Evolutionary conservation across 2,797 vertebrate genomes (phyloP).

Genomic region (Tiaroga cobitis): DNA sequence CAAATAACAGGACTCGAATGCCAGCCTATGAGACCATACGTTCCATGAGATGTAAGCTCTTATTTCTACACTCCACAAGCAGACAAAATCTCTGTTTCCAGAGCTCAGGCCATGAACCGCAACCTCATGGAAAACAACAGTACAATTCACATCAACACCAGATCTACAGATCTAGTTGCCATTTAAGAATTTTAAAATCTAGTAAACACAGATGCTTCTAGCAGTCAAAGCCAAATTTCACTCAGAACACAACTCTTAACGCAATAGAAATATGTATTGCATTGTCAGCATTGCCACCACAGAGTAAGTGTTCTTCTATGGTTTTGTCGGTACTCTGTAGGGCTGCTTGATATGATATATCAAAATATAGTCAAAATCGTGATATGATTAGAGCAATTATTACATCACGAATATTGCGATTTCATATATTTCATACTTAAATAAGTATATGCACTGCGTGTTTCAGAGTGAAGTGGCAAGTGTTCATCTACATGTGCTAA

Average conservation of each 20-base stretch:
- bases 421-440: too few species aligned
- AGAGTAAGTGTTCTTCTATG: not conserved
- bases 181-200: not conserved
- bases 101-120: slow-evolving; percentile 30
- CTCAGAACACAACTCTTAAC: not conserved
- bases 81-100: slow-evolving; percentile 42
- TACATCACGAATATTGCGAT: not conserved
- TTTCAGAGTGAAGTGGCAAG: not conserved
- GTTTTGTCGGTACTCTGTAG: not conserved
- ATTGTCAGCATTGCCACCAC: not conserved
- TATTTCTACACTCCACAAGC: slow-evolving; percentile 31
- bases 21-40: slow-evolving; percentile 48
- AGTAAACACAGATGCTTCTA: not conserved
- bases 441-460: too few species aligned
- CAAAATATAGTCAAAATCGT: not conserved
- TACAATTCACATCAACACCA: slow-evolving; percentile 3
- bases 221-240: not conserved
- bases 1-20: slow-evolving; percentile 49
- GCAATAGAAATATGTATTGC: not conserved
- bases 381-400: not conserved
- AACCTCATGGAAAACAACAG: slow-evolving; percentile 46
- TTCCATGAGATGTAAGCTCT: slow-evolving; percentile 44
- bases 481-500: not conserved
- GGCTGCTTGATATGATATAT: not conserved
- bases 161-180: not conserved